A percentile compares a stretch with the other conserved stretches of the same genome.
Conservation (phyloP, 1,140 invertebrate genomes). For the Drosophila sproati region DNA sequence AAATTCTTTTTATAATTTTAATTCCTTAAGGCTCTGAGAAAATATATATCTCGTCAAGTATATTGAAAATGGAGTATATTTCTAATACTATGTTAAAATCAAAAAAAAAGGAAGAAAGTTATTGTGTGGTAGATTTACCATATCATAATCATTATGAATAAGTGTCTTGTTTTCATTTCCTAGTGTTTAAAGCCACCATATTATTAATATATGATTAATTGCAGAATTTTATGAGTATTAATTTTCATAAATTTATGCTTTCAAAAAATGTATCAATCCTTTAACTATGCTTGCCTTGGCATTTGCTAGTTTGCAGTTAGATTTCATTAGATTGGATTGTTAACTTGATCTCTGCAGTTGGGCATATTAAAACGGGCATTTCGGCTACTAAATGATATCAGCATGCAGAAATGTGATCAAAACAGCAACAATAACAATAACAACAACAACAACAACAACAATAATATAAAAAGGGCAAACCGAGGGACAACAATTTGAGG, state of each 20-base stretch:
- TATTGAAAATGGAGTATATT: too few relatives aligned
- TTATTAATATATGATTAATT: too few relatives aligned
- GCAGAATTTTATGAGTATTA: neutral
- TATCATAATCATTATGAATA: too few relatives aligned
- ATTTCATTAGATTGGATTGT: neutral
- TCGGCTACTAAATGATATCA: conserved; percentile 31
- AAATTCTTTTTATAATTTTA: too few relatives aligned
- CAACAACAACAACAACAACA: conserved; percentile 10
- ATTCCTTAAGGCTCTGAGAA: too few relatives aligned
- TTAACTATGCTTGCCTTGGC: neutral
- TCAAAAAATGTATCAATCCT: neutral
- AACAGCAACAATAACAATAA: conserved; percentile 6
- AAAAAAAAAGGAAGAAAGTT: too few relatives aligned
- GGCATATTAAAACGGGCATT: conserved; percentile 29
- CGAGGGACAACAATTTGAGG: conserved; percentile 15
- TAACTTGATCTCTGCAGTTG: conserved; percentile 5
- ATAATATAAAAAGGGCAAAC: conserved; percentile 7
- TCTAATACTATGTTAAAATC: too few relatives aligned
- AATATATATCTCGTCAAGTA: too few relatives aligned
- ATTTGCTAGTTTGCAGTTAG: neutral
- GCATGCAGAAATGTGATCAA: conserved; percentile 35
- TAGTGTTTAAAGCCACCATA: too few relatives aligned
- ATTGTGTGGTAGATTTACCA: too few relatives aligned
- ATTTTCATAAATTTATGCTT: neutral
- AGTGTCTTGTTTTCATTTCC: neutral